Evolutionary conservation across 2,113 vertebrate genomes (phyloP).

Genomic region (Potamarius usumacintae): DNA sequence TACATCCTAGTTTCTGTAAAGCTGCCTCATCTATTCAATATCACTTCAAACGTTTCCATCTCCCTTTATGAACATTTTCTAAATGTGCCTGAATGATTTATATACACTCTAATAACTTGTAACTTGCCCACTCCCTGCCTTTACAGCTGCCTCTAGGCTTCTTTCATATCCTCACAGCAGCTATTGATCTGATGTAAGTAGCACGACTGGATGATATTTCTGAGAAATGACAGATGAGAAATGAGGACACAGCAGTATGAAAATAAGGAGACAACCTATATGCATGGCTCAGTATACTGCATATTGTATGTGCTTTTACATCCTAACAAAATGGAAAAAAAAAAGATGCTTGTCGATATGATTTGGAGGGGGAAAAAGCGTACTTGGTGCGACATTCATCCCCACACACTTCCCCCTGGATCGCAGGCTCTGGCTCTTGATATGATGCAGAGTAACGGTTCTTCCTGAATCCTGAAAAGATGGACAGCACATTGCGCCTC

Average conservation of each 20-base stretch:
- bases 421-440: conserved; percentile 67
- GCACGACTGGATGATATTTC: background rate
- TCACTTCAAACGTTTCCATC: background rate
- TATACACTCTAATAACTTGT: background rate
- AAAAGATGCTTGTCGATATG: background rate
- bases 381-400: conserved; percentile 59
- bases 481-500: conserved; percentile 72
- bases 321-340: background rate
- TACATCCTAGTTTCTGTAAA: background rate
- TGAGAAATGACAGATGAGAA: conserved; percentile 9
- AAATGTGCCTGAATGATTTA: conserved; percentile 2
- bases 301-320: background rate
- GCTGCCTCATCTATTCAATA: background rate
- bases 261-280: background rate
- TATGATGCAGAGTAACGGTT: conserved; percentile 73
- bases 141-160: background rate
- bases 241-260: background rate
- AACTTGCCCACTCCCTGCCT: background rate
- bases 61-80: background rate
- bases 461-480: conserved; percentile 77
- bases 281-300: background rate
- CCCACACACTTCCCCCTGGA: conserved; percentile 53
- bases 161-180: background rate
- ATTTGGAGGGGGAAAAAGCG: background rate
- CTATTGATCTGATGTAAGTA: conserved; percentile 23